Base-by-base conservation (phyloP, 2,888 invertebrate genomes). In the Selenia dentaria region DNA sequence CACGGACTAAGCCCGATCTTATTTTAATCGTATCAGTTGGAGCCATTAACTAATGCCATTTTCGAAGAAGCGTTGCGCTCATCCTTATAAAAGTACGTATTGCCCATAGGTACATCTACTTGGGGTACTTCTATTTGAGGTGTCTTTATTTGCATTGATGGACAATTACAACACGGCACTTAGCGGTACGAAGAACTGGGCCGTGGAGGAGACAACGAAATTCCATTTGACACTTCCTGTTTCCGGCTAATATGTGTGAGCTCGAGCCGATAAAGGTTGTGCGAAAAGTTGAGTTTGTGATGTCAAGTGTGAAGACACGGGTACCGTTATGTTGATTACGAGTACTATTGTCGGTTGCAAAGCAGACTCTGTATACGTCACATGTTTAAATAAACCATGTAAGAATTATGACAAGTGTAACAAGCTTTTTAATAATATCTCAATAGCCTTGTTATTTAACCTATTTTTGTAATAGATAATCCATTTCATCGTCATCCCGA, bases 221-320 rank as follows among this genome's bases (percentile, higher is more conserved):
- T 74, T 73, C 89, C 83, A 88, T 90, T 89, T 87, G 82, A 83
- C 78, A 81, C 83, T 88, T 90, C 89, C 90, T 83, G 88, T 88
- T 85, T 86, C 86, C 86, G 79, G 70, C 79, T 75, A 73, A 59
- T 56, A 65, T 61, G 72, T 74, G 70, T 63, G 60, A 61, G 61
- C 56, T 61, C 14, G 11, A 27, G 26, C 27, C 27, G 66, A 64
- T 67, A 62, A 63, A 70, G 67, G 64, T 71, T 65, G 73, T 74
- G 80, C 80, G 75, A 79, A 80, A 73, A 69, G 22, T 57, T 51
- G 20, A 31, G 24, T 31, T 34, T n/a, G 14, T 32, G n/a, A 26
- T 11, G 25, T 42, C 11, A 20, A 12, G 14, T 35, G 39, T 45
- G 33, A 38, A 39, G 24, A 18, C 18, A 26, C 37, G 26, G 9